Evolutionary conservation across 2,888 invertebrate genomes (phyloP), one percentile per base, ranked within the genome.

Genomic region (Amphipyra tragopoginis): DNA sequence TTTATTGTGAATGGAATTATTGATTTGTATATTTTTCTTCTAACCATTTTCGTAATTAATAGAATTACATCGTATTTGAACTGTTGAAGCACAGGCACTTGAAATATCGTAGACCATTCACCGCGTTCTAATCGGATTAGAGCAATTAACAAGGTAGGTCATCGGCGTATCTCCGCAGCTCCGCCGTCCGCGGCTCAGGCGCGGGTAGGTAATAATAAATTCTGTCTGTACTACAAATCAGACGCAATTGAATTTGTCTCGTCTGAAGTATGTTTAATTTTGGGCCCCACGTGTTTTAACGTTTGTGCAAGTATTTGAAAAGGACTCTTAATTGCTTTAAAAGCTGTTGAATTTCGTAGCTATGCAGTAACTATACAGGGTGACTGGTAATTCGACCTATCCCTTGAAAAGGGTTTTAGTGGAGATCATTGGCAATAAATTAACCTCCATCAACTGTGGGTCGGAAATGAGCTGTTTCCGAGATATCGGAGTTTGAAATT

Each of bases 221-320:
- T 78, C 67, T 66, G 63, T 68, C 60, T 73, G 54, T 65, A 52
- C 47, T 71, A 54, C 69, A 77, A 77, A 79, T 80, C 78, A 75
- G 69, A 70, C 69, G 63, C 66, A 77, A 82, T 82, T 75, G 56
- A 80, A 79, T 82, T 62, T 66, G 63, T 56, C 65, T 75, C 74
- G 77, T 81, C 82, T 82, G 77, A 77, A 81, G 77, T 78, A 76
- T 72, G 70, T 79, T 84, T 80, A 79, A 82, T 82, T 83, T 80
- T 64, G 55, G 65, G 52, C 62, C 71, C 47, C 33, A 21, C 50
- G 34, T 26, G 38, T 39, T 68, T 49, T 53, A 45, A 68, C 36
- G 56, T 62, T 56, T 62, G 43, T 50, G 62, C 36, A 62, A 68
- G 69, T 57, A 69, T 69, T 70, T 51, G 21, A 65, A 64, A 52